These are phyloP conservation scores for Corythaixoides concolor DNA, from an alignment of 2,113 vertebrate genomes.

Conservation along the genomic window DNA sequence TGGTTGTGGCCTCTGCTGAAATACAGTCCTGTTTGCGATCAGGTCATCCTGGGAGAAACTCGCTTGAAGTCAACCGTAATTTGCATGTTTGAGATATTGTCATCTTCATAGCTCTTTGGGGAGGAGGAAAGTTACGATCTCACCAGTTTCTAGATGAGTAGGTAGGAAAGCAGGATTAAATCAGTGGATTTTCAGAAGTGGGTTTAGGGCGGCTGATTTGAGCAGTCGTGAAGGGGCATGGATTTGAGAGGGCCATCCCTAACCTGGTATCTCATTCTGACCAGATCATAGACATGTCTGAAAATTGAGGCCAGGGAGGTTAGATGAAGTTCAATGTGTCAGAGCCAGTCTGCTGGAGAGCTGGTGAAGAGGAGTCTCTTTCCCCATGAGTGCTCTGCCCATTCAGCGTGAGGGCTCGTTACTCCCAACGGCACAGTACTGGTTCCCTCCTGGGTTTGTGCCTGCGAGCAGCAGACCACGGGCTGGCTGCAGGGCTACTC, in stretches of 20 bases:
- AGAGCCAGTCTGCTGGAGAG: background rate
- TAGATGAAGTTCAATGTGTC: background rate
- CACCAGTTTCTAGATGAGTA: background rate
- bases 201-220: background rate
- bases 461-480: background rate
- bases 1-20: background rate
- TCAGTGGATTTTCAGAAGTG: rapidly evolving
- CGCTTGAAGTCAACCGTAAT: background rate
- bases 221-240: rapidly evolving
- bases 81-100: background rate
- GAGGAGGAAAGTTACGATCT: background rate
- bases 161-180: background rate
- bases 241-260: background rate
- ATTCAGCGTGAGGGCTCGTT: rapidly evolving
- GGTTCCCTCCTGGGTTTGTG: background rate
- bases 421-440: background rate
- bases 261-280: background rate
- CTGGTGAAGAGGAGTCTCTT: background rate
- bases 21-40: background rate
- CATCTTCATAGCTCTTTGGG: background rate
- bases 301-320: background rate
- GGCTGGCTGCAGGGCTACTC: background rate
- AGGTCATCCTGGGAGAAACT: background rate
- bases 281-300: background rate
- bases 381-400: background rate